Evolutionary conservation across 2,888 invertebrate genomes (phyloP).

Genomic region (Protula sp.): DNA sequence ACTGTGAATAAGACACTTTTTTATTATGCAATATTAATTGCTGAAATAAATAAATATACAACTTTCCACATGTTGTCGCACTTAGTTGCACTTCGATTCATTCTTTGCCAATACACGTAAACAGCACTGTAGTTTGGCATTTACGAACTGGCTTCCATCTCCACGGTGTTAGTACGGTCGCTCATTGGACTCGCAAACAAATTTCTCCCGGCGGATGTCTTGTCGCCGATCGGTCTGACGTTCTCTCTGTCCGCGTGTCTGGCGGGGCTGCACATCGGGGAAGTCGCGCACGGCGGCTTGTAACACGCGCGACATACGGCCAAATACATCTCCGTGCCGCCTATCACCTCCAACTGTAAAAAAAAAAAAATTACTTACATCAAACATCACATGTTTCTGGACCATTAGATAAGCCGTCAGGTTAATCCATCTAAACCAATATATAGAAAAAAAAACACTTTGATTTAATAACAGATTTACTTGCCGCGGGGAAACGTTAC

Average conservation of each 20-base stretch:
- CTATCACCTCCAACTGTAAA: slow-evolving; percentile 59
- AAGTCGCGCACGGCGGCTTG: slow-evolving; percentile 6
- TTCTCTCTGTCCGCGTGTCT: too few species aligned
- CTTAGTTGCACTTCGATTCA: background rate
- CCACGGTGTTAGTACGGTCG: background rate
- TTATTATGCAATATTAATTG: too few species aligned
- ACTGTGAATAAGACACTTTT: too few species aligned
- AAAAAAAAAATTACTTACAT: too few species aligned
- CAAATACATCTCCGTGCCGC: slow-evolving; percentile 59
- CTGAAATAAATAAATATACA: too few species aligned
- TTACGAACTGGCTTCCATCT: background rate
- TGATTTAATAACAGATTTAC: too few species aligned
- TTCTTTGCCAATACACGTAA: background rate
- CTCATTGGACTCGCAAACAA: background rate
- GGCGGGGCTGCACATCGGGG: slow-evolving; percentile 8
- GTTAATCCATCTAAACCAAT: too few species aligned
- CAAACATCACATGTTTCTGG: background rate
- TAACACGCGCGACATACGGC: slow-evolving; percentile 58
- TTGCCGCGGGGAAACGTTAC: too few species aligned
- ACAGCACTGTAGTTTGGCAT: too few species aligned
- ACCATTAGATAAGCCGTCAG: background rate
- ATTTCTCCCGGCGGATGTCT: background rate
- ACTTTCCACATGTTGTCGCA: background rate
- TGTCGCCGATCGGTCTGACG: background rate
- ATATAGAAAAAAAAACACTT: background rate